These are phyloP conservation scores for Zootermopsis nevadensis DNA, from an alignment of 2,888 invertebrate genomes.

Conservation along the genomic window DNA sequence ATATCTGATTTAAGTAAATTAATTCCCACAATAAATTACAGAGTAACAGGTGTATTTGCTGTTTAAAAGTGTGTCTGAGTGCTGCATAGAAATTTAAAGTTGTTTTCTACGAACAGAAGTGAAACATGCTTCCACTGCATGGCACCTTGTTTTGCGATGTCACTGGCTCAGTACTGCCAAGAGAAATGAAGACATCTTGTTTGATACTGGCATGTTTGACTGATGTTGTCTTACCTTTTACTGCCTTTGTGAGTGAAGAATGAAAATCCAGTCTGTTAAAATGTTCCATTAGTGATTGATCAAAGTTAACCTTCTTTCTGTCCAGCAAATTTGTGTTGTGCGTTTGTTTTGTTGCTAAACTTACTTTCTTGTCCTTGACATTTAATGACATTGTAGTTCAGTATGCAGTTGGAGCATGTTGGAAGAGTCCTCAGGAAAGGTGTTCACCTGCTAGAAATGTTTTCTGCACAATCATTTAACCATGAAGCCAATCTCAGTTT, in stretches of 20 bases:
- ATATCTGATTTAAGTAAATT: background rate
- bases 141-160: background rate
- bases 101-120: background rate
- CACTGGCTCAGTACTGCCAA: background rate
- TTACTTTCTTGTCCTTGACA: constrained; percentile 16
- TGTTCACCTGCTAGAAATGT: background rate
- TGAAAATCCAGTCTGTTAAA: background rate
- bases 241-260: constrained; percentile 20
- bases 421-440: constrained; percentile 12
- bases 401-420: constrained; percentile 47
- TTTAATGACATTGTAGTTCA: constrained; percentile 31
- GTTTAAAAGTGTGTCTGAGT: background rate
- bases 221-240: background rate
- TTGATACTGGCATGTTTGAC: background rate
- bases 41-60: background rate
- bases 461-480: background rate
- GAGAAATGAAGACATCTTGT: no score
- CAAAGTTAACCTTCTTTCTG: background rate
- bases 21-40: background rate
- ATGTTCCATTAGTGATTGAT: background rate
- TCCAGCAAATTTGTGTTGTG: constrained; percentile 20
- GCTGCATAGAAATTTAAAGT: background rate
- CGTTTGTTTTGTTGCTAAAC: constrained; percentile 27
- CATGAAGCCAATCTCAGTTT: background rate
- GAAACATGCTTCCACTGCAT: constrained; percentile 50